Evolutionary conservation across 2,113 vertebrate species (phyloP), one percentile per base, ranked within the genome.

Genomic region (Jaculus jaculus): DNA sequence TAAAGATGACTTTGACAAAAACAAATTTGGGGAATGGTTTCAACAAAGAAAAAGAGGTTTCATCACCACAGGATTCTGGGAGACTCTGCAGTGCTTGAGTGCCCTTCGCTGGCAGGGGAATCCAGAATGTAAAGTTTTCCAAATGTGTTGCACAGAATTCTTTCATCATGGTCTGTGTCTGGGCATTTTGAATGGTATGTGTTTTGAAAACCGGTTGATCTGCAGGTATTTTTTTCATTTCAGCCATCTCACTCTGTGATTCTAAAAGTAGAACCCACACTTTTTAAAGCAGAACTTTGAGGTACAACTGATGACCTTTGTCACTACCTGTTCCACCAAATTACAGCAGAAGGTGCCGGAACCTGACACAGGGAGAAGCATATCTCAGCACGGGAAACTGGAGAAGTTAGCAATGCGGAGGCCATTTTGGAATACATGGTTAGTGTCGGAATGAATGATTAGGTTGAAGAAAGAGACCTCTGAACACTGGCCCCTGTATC

Each of bases 1-100:
- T 85, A 54, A 51, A 39, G n/a, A 7, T 24, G 68, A 47, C 28
- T 60, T 60, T 65, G 75, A 68, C 82, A 92, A 92, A 85, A 93
- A 90, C 37, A 69, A 78, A 73, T 93, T 90, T 92, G 91, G 90
- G 89, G 93, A 97, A 51, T 8, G 61, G 32, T 85, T 93, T 90
- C n/a, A 90, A 94, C 87, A 83, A 83, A 92, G 84, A 95, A 24
- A 71, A 68, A 74, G 63, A 61, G n/a, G 28, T 92, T 84, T 88
- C 82, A 71, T 79, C 69, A 73, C 63, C 10, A 13, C 7, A 54
- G 77, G n/a, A 39, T 54, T 47, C 84, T 78, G 61, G 60, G 69
- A 47, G 83, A 68, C 78, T 3, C 6, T 2, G 58, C 32, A 51
- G 16, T 21, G 17, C 32, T 32, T 26, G 37, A 73, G 32, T n/a